Conservation (phyloP, 2,888 invertebrate species). For the Sepioteuthis lessoniana region DNA sequence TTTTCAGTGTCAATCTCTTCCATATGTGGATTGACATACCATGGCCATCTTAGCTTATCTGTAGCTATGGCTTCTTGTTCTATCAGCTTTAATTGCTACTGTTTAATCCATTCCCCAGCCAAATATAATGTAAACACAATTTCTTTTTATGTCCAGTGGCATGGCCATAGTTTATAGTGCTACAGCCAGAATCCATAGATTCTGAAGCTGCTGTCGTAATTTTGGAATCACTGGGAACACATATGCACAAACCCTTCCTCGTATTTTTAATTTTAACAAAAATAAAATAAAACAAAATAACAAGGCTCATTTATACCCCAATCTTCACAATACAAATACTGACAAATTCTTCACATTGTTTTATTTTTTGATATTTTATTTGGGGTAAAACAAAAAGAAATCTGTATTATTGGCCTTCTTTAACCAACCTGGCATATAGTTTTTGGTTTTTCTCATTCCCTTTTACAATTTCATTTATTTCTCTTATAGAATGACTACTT, state of each 20-base stretch:
- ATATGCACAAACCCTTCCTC: neutral
- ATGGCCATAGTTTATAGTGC: neutral
- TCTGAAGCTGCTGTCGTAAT: neutral
- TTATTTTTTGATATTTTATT: neutral
- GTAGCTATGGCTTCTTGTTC: neutral
- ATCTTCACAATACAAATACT: neutral
- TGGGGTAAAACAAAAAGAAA: neutral
- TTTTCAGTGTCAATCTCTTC: conserved; percentile 35
- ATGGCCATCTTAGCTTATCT: neutral
- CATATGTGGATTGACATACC: conserved; percentile 25
- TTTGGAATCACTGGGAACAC: neutral
- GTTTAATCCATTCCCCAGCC: neutral
- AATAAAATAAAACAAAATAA: neutral
- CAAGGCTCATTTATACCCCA: neutral
- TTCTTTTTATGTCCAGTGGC: neutral
- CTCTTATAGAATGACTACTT: neutral
- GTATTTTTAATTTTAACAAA: neutral
- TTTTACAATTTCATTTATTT: neutral
- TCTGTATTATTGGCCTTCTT: neutral
- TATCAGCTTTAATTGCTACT: neutral
- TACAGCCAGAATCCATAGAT: neutral
- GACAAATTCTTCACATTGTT: neutral
- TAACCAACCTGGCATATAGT: conserved; percentile 33
- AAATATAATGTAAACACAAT: neutral
- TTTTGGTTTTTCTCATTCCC: neutral